phyloP scores from a whole-genome alignment of 2,888 invertebrate genomes.

The Synergus umbraculus region DNA sequence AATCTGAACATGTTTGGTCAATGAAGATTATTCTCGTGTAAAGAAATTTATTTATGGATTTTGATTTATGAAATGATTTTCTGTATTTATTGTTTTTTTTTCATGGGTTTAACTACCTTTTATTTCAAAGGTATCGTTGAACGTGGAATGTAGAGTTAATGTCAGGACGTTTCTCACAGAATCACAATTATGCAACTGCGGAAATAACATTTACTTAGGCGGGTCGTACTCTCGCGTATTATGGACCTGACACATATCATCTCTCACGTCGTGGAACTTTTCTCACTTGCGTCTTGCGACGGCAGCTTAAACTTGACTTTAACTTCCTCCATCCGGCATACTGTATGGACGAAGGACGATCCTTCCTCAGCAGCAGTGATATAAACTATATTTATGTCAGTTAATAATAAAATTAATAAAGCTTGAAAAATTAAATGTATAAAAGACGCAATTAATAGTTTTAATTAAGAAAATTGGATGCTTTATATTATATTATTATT shows the following conservation, averaged over 20 bases:
- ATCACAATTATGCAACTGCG: conserved; percentile 73
- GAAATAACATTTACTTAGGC: conserved; percentile 74
- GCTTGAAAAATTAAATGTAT: no score
- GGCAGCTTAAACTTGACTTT: conserved; percentile 68
- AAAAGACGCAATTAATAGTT: no score
- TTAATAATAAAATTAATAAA: no score
- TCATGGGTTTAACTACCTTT: not conserved
- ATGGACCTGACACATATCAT: conserved; percentile 76
- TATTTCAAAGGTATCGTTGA: not conserved
- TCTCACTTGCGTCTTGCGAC: conserved; percentile 65
- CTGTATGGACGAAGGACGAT: conserved; percentile 27
- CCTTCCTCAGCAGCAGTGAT: not conserved
- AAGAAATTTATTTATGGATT: no score
- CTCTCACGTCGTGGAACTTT: conserved; percentile 68
- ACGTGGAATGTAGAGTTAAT: conserved; percentile 59
- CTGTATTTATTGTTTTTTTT: not conserved
- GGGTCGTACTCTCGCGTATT: conserved; percentile 65
- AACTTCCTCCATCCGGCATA: conserved; percentile 59
- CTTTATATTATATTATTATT: no score
- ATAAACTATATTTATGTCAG: not conserved
- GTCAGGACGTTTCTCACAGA: conserved; percentile 66
- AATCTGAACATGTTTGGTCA: no score
- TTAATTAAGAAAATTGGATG: no score
- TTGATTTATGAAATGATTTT: no score
- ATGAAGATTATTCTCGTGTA: no score